These are phyloP conservation scores for Habrosyne pyritoides DNA, from an alignment of 2,888 invertebrate species.

Conservation along the genomic window DNA sequence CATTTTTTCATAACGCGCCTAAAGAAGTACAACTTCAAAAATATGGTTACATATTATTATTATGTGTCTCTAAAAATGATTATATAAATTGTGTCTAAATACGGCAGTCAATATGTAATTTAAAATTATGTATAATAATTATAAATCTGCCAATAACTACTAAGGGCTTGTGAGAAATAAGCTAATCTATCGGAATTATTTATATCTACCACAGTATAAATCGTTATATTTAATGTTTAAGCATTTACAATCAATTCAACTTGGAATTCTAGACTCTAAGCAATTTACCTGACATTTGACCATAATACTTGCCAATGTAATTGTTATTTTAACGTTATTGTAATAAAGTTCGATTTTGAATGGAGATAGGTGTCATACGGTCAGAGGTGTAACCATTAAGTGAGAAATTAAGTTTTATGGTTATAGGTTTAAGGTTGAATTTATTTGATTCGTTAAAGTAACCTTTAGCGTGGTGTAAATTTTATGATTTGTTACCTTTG, in stretches of 20 bases:
- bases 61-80: no score
- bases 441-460: background rate
- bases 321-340: background rate
- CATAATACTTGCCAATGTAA: background rate
- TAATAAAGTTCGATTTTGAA: background rate
- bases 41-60: no score
- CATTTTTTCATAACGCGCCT: no score
- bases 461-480: background rate
- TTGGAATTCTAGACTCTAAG: background rate
- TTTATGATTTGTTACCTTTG: background rate
- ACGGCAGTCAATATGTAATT: no score
- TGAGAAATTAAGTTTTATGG: slow-evolving; percentile 4
- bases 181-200: background rate
- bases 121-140: no score
- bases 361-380: background rate
- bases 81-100: no score
- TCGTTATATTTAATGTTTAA: background rate
- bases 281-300: background rate
- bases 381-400: background rate
- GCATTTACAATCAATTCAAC: background rate
- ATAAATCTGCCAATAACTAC: background rate
- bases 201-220: background rate
- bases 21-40: no score
- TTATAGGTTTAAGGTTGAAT: background rate
- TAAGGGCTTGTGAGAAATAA: background rate